These are phyloP conservation scores for Crocuta crocuta DNA, from an alignment of 2,113 vertebrate genomes.

Conservation along the genomic window DNA sequence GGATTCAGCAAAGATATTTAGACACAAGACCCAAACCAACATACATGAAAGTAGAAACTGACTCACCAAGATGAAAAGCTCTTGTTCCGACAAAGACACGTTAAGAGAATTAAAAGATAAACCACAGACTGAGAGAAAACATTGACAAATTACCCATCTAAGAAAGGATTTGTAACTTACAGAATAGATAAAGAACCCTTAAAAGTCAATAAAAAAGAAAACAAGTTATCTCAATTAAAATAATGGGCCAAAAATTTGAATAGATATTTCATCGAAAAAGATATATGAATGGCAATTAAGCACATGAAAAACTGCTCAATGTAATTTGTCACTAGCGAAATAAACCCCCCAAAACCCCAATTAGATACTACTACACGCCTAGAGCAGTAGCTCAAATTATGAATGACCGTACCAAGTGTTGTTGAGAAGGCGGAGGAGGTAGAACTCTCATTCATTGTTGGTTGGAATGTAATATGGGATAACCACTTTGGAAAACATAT, in stretches of 20 bases:
- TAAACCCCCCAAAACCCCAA: neutral
- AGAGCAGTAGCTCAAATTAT: neutral
- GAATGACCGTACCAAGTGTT: neutral
- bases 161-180: neutral
- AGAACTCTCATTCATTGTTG: neutral
- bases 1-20: neutral
- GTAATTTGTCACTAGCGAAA: neutral
- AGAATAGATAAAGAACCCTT: neutral
- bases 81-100: neutral
- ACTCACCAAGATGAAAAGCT: neutral
- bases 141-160: neutral
- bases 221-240: neutral
- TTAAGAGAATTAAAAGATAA: neutral
- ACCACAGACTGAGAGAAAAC: neutral
- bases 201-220: neutral
- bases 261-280: neutral
- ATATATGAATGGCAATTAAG: neutral
- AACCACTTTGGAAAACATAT: neutral
- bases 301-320: neutral
- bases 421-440: neutral
- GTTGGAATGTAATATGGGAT: neutral
- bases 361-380: neutral
- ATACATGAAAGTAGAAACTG: neutral
- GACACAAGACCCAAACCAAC: neutral
- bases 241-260: neutral